Evolutionary conservation across 2,113 vertebrate genomes (phyloP).

Genomic region (Dolichotis patagonum): DNA sequence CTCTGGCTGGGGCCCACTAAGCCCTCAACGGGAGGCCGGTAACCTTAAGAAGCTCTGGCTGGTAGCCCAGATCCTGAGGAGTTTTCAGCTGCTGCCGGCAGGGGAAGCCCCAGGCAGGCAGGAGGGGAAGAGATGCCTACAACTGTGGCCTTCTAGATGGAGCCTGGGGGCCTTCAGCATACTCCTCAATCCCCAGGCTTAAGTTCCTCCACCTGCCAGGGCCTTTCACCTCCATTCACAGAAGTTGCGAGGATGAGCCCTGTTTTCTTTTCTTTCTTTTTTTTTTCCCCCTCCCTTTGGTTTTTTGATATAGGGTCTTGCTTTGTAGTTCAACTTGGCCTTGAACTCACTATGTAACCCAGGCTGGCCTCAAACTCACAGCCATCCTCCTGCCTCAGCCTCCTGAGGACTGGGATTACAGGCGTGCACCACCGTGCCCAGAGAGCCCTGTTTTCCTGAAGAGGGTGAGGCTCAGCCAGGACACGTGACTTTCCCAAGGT

Average conservation of each 20-base stretch:
- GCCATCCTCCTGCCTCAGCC: not conserved
- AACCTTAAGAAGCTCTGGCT: slow-evolving; percentile 70
- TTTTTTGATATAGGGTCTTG: not conserved
- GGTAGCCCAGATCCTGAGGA: slow-evolving; percentile 42
- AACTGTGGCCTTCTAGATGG: not conserved
- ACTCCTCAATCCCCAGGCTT: not conserved
- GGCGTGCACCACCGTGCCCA: not conserved
- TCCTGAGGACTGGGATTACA: not conserved
- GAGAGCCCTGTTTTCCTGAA: not conserved
- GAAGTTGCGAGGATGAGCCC: not conserved
- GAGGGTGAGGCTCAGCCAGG: not conserved
- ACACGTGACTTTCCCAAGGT: not conserved
- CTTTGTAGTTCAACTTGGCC: not conserved
- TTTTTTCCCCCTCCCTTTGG: not conserved
- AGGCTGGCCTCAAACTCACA: not conserved
- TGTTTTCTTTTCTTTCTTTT: not conserved
- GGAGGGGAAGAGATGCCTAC: not conserved
- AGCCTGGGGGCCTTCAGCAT: not conserved
- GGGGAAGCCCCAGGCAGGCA: not conserved
- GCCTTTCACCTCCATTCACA: not conserved
- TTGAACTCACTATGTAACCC: not conserved
- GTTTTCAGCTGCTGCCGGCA: not conserved
- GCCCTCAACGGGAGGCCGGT: slow-evolving; percentile 13
- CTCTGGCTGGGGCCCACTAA: slow-evolving; percentile 52
- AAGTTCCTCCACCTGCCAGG: not conserved